Percentiles rank a stretch among this genome's conserved stretches.
Evolutionary conservation across 2,113 vertebrate species (phyloP).

Genomic region (Entelurus aequoreus): DNA sequence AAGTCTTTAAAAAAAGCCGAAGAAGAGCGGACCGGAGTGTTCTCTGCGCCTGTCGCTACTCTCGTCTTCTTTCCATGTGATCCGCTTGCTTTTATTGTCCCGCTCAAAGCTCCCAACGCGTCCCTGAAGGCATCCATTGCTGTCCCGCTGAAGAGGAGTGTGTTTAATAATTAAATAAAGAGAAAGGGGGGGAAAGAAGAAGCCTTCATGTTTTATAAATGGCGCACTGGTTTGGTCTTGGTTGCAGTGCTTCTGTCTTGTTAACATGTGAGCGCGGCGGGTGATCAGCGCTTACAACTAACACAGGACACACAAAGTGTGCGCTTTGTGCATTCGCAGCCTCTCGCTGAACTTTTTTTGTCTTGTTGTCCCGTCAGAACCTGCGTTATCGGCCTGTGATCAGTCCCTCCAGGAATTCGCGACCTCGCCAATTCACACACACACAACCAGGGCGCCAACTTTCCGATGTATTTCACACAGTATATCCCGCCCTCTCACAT

Average conservation of each 20-base stretch:
- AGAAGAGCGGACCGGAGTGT: constrained; percentile 7
- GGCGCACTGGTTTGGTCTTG: constrained; percentile 15
- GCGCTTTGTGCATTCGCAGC: background rate
- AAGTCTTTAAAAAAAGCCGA: background rate
- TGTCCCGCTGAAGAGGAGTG: constrained; percentile 35
- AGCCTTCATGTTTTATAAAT: constrained; percentile 64
- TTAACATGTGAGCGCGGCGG: constrained; percentile 6
- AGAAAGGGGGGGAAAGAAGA: constrained; percentile 31
- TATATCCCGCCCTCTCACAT: too few species aligned
- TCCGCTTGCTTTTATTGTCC: constrained; percentile 33
- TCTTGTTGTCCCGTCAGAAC: constrained; percentile 10
- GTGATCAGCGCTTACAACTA: constrained; percentile 4
- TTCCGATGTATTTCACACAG: too few species aligned
- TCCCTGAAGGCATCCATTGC: constrained; percentile 23
- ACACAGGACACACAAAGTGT: background rate
- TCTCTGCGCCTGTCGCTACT: background rate
- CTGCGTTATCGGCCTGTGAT: too few species aligned
- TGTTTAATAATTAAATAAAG: constrained; percentile 61
- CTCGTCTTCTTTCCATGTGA: constrained; percentile 13
- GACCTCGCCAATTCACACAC: too few species aligned
- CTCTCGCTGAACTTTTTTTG: background rate
- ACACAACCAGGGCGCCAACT: too few species aligned
- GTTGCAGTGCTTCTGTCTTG: background rate
- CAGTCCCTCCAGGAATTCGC: too few species aligned
- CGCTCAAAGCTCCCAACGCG: constrained; percentile 23